Conservation (phyloP, 2,888 invertebrate species). For the Dorcus hopei region DNA sequence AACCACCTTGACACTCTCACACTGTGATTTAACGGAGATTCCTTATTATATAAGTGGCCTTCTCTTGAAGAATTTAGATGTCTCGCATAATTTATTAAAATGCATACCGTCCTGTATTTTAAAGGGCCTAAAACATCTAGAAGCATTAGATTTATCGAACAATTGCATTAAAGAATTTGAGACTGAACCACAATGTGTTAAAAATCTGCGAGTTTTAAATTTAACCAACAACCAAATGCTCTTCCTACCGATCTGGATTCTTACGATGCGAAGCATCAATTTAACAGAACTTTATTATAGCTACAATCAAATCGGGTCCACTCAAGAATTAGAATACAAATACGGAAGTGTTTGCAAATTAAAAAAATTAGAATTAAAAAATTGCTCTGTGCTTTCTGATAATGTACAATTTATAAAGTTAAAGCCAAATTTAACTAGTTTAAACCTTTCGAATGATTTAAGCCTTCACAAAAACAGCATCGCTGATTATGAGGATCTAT, state of each 20-base stretch:
- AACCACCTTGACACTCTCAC: not conserved
- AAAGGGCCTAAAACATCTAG: not conserved
- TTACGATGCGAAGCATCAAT: slow-evolving; percentile 2
- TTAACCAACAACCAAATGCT: slow-evolving; percentile 3
- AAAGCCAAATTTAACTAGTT: slow-evolving; percentile 1
- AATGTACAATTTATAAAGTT: slow-evolving; percentile 8
- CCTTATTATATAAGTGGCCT: slow-evolving; percentile 4
- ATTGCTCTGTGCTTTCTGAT: slow-evolving; percentile 2
- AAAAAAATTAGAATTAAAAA: not conserved
- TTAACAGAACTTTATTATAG: slow-evolving; percentile 7
- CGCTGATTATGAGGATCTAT: slow-evolving; percentile 3
- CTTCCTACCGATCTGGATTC: slow-evolving; percentile 9
- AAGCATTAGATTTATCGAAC: slow-evolving; percentile 4
- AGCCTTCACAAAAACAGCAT: not conserved
- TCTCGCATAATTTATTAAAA: slow-evolving; percentile 5
- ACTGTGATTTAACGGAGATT: not conserved
- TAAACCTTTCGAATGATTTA: slow-evolving; percentile 4
- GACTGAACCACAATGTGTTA: slow-evolving; percentile 4
- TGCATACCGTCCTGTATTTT: slow-evolving; percentile 2
- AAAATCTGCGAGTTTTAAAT: slow-evolving; percentile 4
- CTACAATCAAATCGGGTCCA: slow-evolving; percentile 4
- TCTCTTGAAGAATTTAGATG: slow-evolving; percentile 3
- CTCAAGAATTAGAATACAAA: slow-evolving; percentile 1
- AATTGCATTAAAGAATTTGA: slow-evolving; percentile 10
- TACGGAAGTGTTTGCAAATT: not conserved